These are phyloP conservation scores for Erpobdella octoculata DNA, from an alignment of 2,888 invertebrate species.

Conservation along the genomic window DNA sequence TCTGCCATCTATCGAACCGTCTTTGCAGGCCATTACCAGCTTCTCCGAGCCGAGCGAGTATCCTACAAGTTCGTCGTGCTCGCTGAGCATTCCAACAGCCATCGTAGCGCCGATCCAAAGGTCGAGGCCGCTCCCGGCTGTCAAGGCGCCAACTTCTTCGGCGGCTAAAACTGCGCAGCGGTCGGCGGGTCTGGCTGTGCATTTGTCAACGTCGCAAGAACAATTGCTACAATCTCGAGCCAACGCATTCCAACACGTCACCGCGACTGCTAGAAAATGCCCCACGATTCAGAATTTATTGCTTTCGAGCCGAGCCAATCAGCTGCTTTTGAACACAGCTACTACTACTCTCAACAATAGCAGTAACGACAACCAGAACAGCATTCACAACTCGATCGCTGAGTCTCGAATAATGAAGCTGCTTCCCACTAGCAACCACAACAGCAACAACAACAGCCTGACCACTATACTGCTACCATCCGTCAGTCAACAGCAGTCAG, in stretches of 20 bases:
- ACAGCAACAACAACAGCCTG: not conserved
- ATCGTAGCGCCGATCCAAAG: constrained; percentile 19
- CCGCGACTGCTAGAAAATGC: not conserved
- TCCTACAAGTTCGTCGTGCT: not conserved
- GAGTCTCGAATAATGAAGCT: not conserved
- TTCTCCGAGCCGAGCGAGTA: not conserved
- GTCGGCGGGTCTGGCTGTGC: no score
- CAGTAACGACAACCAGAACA: not conserved
- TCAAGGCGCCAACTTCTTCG: not conserved
- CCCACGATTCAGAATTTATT: not conserved
- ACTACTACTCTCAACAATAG: not conserved
- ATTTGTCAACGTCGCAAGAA: no score
- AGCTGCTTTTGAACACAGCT: no score
- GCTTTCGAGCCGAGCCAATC: not conserved
- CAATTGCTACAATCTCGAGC: no score
- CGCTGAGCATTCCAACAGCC: constrained; percentile 22
- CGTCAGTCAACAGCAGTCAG: not conserved
- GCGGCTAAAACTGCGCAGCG: not conserved
- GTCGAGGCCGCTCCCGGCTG: not conserved
- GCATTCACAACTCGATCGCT: not conserved
- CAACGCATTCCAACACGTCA: not conserved
- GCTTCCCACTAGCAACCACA: no score
- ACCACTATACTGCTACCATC: not conserved
- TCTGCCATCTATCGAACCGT: not conserved
- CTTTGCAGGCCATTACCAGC: no score